phyloP scores from a whole-genome alignment of 2,113 vertebrate species.

The Mastomys coucha region DNA sequence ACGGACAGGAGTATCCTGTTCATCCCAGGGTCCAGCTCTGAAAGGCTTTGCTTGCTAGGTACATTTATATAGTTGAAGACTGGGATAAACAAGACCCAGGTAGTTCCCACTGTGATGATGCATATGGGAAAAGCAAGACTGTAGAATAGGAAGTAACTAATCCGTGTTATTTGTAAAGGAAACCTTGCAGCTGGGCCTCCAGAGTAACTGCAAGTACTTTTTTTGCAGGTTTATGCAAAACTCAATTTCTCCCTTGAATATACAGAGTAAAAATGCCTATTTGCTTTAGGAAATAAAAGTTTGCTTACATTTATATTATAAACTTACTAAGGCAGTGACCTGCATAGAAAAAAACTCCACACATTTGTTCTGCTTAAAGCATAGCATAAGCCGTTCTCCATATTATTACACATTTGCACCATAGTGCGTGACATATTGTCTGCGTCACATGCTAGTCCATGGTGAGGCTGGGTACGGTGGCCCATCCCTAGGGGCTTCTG shows the following conservation, averaged over 20 bases:
- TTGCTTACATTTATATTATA: background rate
- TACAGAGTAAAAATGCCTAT: background rate
- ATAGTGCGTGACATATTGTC: background rate
- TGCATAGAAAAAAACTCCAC: background rate
- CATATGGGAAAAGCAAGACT: background rate
- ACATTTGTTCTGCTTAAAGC: background rate
- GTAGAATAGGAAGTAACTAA: background rate
- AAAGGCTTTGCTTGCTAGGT: slow-evolving; percentile 40
- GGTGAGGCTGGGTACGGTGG: background rate
- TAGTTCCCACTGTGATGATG: background rate
- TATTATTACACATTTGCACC: background rate
- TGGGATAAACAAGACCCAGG: background rate
- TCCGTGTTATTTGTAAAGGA: background rate
- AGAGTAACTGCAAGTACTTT: background rate
- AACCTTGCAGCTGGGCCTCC: background rate
- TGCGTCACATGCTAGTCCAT: background rate
- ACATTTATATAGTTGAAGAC: background rate
- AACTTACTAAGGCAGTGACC: background rate
- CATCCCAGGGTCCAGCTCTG: background rate
- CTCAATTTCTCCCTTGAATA: background rate
- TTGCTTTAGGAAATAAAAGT: background rate
- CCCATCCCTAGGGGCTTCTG: background rate
- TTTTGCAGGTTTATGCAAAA: background rate
- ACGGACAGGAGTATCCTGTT: background rate
- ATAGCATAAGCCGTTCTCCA: background rate